phyloP scores from a whole-genome alignment of 2,888 invertebrate species.

The Leptogaster cylindrica region DNA sequence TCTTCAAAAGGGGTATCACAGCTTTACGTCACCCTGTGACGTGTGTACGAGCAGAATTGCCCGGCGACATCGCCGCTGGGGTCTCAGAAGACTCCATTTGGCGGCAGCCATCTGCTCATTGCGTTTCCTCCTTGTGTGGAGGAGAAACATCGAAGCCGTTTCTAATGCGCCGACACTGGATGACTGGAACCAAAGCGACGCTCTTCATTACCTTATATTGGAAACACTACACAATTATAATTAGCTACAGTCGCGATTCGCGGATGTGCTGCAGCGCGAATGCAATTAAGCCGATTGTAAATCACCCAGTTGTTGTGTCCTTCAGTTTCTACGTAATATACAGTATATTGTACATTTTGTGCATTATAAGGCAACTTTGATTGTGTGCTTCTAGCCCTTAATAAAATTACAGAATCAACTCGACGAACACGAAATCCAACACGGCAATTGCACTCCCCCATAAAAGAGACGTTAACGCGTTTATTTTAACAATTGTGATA shows the following conservation, averaged over 20 bases:
- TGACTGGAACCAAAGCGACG: not conserved
- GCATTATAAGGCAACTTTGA: too few relatives aligned
- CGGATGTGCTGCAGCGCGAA: constrained; percentile 9
- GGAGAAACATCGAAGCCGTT: not conserved
- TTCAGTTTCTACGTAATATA: too few relatives aligned
- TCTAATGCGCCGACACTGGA: constrained; percentile 1
- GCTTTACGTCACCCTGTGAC: too few relatives aligned
- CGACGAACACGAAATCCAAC: not conserved
- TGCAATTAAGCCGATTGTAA: constrained; percentile 21
- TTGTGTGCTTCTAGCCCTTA: too few relatives aligned
- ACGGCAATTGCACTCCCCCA: not conserved
- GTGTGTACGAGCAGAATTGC: too few relatives aligned
- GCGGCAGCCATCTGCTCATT: too few relatives aligned
- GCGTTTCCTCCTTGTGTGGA: too few relatives aligned
- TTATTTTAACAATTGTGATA: not conserved
- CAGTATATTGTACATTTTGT: too few relatives aligned
- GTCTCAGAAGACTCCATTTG: too few relatives aligned
- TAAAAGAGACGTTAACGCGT: constrained; percentile 24
- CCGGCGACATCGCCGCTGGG: too few relatives aligned
- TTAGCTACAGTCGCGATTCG: constrained; percentile 9
- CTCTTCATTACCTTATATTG: constrained; percentile 12
- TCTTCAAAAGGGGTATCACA: too few relatives aligned
- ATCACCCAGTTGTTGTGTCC: constrained; percentile 5
- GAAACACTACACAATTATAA: not conserved
- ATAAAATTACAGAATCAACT: too few relatives aligned